Evolutionary conservation across 2,797 vertebrate species (phyloP), one percentile per base, ranked within the genome.

Genomic region (Trichosurus vulpecula): DNA sequence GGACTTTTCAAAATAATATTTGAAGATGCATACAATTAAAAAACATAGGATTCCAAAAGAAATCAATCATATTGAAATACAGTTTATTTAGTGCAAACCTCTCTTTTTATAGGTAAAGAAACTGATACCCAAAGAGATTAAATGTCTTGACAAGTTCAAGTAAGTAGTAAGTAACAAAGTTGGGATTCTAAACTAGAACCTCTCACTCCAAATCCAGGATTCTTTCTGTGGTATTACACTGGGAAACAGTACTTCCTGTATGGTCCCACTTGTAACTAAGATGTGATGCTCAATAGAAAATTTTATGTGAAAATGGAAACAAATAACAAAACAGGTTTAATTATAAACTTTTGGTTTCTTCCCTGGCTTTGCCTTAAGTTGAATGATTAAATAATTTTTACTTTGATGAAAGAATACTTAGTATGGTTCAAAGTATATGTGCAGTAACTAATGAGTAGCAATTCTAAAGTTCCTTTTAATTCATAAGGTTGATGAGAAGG

Each of bases 401-500:
- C 90, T 90, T 41, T 55, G 12, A 53, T 90, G 90, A 92, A 95
- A 93, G 8, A 53, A 93, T 22, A 35, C 66, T 91, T 61, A 6
- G 22, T 87, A 81, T 94, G 30, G 35, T 52, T 89, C 12, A 27
- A 53, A 93, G 81, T 9, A 35, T 55, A 92, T 95, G 30, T 66
- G 93, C 25, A n/a, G 51, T 58, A 92, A 92, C 56, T 55, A 93
- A 16, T 91, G 91, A 94, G 97, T 98, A 97, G 98, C 98, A 98
- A 98, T 98, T 97, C 97, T 96, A 97, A 98, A 98, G 96, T 0
- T 96, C 95, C 95, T 98, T 94, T 47, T 97, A 95, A 98, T 96
- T 94, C 94, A 35, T 98, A 96, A 98, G 97, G 95, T 97, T 98
- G 92, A 93, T 0, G 52, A 97, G 25, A 90, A 97, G 97, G 93